Conservation (phyloP, 2,113 vertebrate species). For the Calypte anna region DNA sequence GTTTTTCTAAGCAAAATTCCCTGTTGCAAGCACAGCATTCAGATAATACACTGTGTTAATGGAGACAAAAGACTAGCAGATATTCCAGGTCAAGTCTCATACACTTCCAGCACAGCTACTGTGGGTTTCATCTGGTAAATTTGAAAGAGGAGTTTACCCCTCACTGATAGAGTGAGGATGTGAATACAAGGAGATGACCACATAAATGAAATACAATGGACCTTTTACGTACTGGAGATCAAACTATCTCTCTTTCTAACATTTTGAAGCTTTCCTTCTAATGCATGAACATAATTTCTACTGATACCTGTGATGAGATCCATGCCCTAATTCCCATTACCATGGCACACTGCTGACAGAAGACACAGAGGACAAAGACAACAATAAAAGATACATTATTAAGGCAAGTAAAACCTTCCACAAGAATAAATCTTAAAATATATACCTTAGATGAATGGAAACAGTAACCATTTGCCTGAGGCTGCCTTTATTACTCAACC, state of each 20-base stretch:
- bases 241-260: neutral
- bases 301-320: neutral
- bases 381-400: conserved; percentile 5
- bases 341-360: neutral
- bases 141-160: neutral
- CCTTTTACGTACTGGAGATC: neutral
- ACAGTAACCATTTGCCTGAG: neutral
- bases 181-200: neutral
- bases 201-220: neutral
- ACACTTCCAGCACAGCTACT: neutral
- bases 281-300: conserved; percentile 6
- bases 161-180: neutral
- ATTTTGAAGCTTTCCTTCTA: conserved; percentile 7
- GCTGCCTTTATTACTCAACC: neutral
- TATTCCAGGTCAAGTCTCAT: neutral
- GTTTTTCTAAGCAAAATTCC: neutral
- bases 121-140: neutral
- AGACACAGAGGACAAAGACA: neutral
- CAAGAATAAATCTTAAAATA: conserved; percentile 7
- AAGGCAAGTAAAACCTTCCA: conserved; percentile 13
- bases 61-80: neutral
- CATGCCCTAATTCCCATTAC: conserved; percentile 9
- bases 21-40: neutral
- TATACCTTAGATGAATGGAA: neutral
- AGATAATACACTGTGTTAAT: neutral